These are phyloP conservation scores for Euthynnus affinis DNA, from an alignment of 2,797 vertebrate genomes.

Conservation along the genomic window DNA sequence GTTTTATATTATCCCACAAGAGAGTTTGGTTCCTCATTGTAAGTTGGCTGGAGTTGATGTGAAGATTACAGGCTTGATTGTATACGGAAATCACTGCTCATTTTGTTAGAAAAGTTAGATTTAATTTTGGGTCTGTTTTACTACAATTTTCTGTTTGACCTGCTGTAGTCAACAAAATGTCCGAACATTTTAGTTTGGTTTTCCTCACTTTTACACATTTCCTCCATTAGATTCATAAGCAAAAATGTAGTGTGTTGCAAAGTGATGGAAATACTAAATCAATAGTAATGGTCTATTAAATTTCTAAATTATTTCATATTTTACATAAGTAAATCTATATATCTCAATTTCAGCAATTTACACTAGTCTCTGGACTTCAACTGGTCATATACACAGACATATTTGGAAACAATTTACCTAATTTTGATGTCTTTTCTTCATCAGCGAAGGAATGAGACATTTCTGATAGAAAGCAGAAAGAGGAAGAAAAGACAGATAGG, in stretches of 20 bases:
- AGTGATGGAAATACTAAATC: neutral
- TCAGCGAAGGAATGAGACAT: slow-evolving; percentile 11
- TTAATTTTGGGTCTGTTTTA: neutral
- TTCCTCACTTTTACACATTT: slow-evolving; percentile 6
- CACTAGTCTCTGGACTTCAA: neutral
- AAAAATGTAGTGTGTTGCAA: neutral
- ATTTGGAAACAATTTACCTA: neutral
- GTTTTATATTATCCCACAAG: neutral
- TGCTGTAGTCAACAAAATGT: neutral
- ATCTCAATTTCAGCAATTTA: neutral
- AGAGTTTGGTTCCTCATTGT: slow-evolving; percentile 20
- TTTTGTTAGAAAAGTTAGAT: slow-evolving; percentile 2
- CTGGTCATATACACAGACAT: neutral
- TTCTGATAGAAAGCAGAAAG: slow-evolving; percentile 38
- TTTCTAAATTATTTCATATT: too few species aligned
- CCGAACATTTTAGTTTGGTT: neutral
- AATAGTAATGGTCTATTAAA: neutral
- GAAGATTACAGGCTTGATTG: slow-evolving; percentile 33
- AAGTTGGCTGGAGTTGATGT: neutral
- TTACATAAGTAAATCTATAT: neutral
- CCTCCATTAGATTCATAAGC: neutral
- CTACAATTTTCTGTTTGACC: neutral
- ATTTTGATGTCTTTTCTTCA: neutral
- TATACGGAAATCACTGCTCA: slow-evolving; percentile 11
- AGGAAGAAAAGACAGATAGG: slow-evolving; percentile 20